Percentiles rank a stretch among this genome's conserved stretches.
Evolutionary conservation across 1,140 invertebrate species (phyloP).

Genomic region (Tigriopus japonicus): DNA sequence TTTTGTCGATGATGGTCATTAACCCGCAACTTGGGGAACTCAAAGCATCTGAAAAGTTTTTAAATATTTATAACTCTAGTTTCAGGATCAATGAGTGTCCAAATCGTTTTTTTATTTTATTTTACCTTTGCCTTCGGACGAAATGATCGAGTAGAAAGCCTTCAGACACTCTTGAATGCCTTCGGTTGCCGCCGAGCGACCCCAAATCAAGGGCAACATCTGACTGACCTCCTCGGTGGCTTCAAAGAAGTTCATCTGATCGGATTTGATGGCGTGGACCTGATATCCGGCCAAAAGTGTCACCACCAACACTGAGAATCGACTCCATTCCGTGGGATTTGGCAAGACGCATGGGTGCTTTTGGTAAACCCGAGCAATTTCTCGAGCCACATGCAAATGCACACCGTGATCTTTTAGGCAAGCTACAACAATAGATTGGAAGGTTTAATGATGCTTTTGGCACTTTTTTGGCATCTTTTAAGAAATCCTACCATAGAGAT

Average conservation of each 20-base stretch:
- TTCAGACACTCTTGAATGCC: background rate
- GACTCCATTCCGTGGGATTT: background rate
- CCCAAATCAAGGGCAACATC: background rate
- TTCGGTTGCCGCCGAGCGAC: background rate
- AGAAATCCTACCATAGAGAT: too few species aligned
- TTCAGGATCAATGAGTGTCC: too few species aligned
- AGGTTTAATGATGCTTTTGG: too few species aligned
- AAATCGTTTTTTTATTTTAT: too few species aligned
- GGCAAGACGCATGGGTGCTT: background rate
- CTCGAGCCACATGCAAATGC: background rate
- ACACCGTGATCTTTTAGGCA: background rate
- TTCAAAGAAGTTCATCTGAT: background rate
- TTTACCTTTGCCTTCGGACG: background rate
- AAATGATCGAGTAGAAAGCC: background rate
- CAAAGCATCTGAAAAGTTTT: background rate
- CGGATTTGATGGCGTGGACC: background rate
- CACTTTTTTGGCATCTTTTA: too few species aligned
- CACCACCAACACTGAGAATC: background rate
- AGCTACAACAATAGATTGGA: background rate
- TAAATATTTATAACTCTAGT: too few species aligned
- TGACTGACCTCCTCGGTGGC: background rate
- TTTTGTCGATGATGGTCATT: slow-evolving; percentile 4
- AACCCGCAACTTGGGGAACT: background rate
- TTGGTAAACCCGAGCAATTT: background rate
- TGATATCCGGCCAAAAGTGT: background rate